These are phyloP conservation scores for Epicauta chinensis DNA, from an alignment of 1,140 invertebrate genomes.

Conservation along the genomic window DNA sequence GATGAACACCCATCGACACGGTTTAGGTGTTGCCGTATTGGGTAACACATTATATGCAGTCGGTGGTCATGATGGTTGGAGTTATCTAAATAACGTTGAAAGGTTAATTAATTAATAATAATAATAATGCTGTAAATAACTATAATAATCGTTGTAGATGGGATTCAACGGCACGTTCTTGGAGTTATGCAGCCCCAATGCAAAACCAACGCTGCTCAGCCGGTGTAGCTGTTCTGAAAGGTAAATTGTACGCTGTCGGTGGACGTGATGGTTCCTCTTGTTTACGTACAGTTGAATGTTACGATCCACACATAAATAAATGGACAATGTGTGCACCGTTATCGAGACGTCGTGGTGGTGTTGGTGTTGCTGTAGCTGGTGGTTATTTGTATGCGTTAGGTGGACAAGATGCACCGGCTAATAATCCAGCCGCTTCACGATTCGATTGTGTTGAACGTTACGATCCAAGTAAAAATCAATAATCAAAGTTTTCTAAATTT, in stretches of 20 bases:
- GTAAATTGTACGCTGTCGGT: slow-evolving; percentile 85
- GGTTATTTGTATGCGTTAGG: slow-evolving; percentile 82
- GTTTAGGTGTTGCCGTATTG: slow-evolving; percentile 81
- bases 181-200: slow-evolving; percentile 87
- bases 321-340: slow-evolving; percentile 87
- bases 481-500: neutral
- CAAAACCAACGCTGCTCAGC: slow-evolving; percentile 78
- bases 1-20: slow-evolving; percentile 90
- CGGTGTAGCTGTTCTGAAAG: slow-evolving; percentile 80
- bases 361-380: slow-evolving; percentile 75
- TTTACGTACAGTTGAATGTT: slow-evolving; percentile 86
- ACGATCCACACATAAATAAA: slow-evolving; percentile 83
- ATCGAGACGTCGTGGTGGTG: slow-evolving; percentile 81
- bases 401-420: slow-evolving; percentile 83
- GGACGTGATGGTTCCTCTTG: slow-evolving; percentile 89
- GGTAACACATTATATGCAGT: slow-evolving; percentile 87
- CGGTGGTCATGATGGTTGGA: slow-evolving; percentile 94
- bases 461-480: slow-evolving; percentile 44
- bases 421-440: slow-evolving; percentile 72
- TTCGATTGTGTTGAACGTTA: slow-evolving; percentile 91
- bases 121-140: neutral
- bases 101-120: slow-evolving; percentile 42
- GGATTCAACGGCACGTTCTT: slow-evolving; percentile 78
- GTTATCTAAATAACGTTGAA: slow-evolving; percentile 89
- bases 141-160: slow-evolving; percentile 48